A percentile compares a stretch with the other conserved stretches of the same genome.
Evolutionary conservation across 2,113 vertebrate species (phyloP).

Genomic region (Okapia johnstoni): DNA sequence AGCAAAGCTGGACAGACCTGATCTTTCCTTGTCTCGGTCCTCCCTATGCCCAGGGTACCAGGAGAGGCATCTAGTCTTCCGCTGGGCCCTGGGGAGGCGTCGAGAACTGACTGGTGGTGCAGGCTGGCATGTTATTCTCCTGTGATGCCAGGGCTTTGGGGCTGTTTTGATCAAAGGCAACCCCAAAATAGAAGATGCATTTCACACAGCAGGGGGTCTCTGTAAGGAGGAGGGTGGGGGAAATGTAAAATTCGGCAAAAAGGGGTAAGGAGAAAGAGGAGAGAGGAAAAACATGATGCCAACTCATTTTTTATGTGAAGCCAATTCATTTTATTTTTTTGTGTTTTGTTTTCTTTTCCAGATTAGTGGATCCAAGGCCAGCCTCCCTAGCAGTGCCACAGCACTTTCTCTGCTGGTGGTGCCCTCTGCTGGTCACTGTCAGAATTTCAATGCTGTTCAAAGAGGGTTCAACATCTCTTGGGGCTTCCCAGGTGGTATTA

Average conservation of each 20-base stretch:
- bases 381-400: not conserved
- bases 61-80: not conserved
- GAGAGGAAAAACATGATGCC: not conserved
- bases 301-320: not conserved
- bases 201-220: not conserved
- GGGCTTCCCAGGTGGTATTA: not conserved
- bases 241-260: not conserved
- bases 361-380: not conserved
- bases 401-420: not conserved
- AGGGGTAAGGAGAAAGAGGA: not conserved
- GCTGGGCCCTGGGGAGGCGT: not conserved
- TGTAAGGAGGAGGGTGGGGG: not conserved
- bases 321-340: not conserved
- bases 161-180: not conserved
- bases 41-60: not conserved
- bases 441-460: not conserved
- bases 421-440: slow-evolving; percentile 53
- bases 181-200: not conserved
- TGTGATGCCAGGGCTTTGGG: not conserved
- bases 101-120: not conserved
- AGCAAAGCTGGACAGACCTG: slow-evolving; percentile 56
- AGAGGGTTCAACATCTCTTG: not conserved
- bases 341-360: not conserved
- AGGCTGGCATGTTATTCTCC: too few species aligned
- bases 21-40: not conserved